Conservation (phyloP, 2,888 invertebrate species). For the Cantharis nigra region DNA sequence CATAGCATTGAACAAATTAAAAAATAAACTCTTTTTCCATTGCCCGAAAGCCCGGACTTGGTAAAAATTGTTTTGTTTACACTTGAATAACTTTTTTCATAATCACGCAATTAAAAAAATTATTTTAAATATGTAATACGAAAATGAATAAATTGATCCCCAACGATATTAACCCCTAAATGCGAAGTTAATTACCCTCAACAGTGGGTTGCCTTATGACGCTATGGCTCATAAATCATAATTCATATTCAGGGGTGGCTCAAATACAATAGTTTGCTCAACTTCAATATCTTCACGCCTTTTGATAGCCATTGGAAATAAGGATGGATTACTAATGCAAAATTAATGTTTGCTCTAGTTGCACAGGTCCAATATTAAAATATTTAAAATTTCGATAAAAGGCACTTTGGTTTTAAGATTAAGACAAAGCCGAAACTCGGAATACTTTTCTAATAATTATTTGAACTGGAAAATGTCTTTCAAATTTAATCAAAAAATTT, state of each 20-base stretch:
- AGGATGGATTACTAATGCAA: not conserved
- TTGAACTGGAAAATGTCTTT: not conserved
- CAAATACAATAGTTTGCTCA: constrained; percentile 35
- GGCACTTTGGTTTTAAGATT: not conserved
- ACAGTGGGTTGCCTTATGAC: constrained; percentile 52
- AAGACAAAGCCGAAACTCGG: not conserved
- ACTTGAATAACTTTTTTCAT: not conserved
- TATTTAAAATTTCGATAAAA: not conserved
- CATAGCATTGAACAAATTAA: constrained; percentile 13
- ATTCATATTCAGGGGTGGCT: constrained; percentile 47
- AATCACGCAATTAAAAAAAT: not conserved
- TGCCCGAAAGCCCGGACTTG: not conserved
- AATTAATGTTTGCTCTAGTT: not conserved
- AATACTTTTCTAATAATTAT: too few relatives aligned
- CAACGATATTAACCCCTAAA: constrained; percentile 40
- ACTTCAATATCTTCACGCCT: constrained; percentile 39
- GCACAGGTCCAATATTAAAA: not conserved
- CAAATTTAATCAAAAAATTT: not conserved
- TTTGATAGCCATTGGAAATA: constrained; percentile 23
- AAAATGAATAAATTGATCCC: constrained; percentile 24
- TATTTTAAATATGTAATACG: constrained; percentile 11
- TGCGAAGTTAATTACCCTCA: constrained; percentile 55
- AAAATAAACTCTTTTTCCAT: constrained; percentile 20
- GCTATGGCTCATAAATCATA: constrained; percentile 54
- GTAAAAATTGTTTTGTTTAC: not conserved